Base-by-base conservation (phyloP, 2,888 invertebrate genomes). In the Aspidiotus rigidus region DNA sequence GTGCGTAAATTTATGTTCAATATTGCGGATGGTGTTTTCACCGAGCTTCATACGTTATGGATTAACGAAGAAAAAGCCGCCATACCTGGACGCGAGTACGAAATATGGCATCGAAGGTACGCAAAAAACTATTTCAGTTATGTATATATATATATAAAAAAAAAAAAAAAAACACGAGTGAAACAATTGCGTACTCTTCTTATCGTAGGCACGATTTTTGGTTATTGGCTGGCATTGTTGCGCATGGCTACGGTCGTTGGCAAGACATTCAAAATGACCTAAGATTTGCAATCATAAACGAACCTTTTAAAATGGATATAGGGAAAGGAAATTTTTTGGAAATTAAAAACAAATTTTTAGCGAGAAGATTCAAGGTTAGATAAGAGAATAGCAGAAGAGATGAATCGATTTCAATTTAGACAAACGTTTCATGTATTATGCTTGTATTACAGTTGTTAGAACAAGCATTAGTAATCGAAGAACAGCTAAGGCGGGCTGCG, bases 201-300 rank as follows among this genome's bases (percentile, higher is more conserved):
- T 41, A 60, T 16, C 28, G 16, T 42, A 76, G 79, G 66, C 99
- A 99, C 79, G 99, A 99, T 81, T 99, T 98, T 80, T 99, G 99
- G 99, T 84, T 99, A 9, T 81, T 99, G 64, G 96, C 97, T 59
- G 99, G 99, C 60, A 97, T 99, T 73, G 97, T 98, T 7, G 94
- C 93, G 3, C 98, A 99, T 78, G 99, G 99, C 54, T 99, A 99
- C 77, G 97, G 98, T 0, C 88, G 99, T 73, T 99, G 99, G 96
- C 98, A 98, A 79, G 99, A 99, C 77, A 98, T 99, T 72, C 97
- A 98, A 81, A 96, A 95, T 76, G 99, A 99, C 77, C 86, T 91
- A 62, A 85, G 94, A 61, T 99, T 97, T 79, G 91, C 94, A 69
- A 96, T 99, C 75, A 97, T 99, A 78, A 99, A 99, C 76, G 99